These are phyloP conservation scores for Novumbra hubbsi DNA, from an alignment of 2,797 vertebrate genomes.

Conservation along the genomic window DNA sequence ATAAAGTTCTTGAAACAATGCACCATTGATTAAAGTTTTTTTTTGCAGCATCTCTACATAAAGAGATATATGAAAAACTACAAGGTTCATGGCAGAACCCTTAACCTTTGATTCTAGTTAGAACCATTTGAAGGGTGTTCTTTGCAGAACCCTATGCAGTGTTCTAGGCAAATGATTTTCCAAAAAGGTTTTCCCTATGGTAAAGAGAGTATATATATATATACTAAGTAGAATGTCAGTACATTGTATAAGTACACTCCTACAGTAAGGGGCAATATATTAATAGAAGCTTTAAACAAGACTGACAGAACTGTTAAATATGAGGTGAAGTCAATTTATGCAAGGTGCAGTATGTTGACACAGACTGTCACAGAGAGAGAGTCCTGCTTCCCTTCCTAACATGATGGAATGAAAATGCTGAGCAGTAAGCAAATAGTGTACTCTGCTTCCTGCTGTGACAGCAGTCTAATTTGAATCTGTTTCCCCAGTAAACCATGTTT, in stretches of 20 bases:
- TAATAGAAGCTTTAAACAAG: constrained; percentile 7
- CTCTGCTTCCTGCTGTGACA: background rate
- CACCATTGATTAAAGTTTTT: too few relatives aligned
- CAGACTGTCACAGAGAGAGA: background rate
- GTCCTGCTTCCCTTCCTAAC: background rate
- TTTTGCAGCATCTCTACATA: too few relatives aligned
- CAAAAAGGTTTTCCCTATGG: too few relatives aligned
- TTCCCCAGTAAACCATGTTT: background rate
- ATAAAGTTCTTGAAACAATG: too few relatives aligned
- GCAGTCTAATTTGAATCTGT: constrained; percentile 5
- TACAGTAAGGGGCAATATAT: background rate
- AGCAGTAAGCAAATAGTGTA: constrained; percentile 10
- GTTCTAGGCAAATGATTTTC: too few relatives aligned
- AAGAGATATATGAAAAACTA: too few relatives aligned
- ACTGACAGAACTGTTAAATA: background rate
- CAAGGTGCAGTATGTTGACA: background rate
- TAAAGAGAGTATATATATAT: too few relatives aligned
- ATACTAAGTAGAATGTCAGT: background rate
- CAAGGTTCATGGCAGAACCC: too few relatives aligned
- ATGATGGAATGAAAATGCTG: constrained; percentile 4
- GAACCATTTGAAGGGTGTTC: too few relatives aligned
- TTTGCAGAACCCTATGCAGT: too few relatives aligned
- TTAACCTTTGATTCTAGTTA: too few relatives aligned
- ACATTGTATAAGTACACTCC: background rate
- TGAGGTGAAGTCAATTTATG: constrained; percentile 3